Evolutionary conservation across 2,888 invertebrate species (phyloP).

Genomic region (Loripinus fragilis): DNA sequence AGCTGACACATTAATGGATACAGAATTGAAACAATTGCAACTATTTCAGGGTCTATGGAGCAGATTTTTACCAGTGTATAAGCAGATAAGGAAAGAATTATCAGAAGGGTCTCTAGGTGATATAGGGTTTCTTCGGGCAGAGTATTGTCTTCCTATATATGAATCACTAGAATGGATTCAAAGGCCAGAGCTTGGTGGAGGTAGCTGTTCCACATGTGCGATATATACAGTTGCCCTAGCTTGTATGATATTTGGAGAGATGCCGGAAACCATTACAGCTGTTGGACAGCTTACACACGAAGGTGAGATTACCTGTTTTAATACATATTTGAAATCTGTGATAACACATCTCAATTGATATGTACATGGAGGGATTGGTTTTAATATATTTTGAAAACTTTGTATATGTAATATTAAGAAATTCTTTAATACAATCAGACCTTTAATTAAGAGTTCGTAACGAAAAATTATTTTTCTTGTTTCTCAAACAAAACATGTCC

Average conservation of each 20-base stretch:
- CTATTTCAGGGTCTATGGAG: slow-evolving; percentile 92
- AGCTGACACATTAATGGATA: too few species aligned
- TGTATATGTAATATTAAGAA: too few species aligned
- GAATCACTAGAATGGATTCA: slow-evolving; percentile 86
- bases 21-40: too few species aligned
- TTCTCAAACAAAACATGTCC: too few species aligned
- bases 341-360: too few species aligned
- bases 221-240: slow-evolving; percentile 77
- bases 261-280: slow-evolving; percentile 88
- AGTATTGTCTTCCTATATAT: slow-evolving; percentile 88
- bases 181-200: slow-evolving; percentile 90
- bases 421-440: too few species aligned
- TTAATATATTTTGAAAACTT: too few species aligned
- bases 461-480: too few species aligned
- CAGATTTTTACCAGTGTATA: slow-evolving; percentile 91
- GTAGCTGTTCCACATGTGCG: slow-evolving; percentile 74
- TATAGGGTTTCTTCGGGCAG: slow-evolving; percentile 87
- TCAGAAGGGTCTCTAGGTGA: slow-evolving; percentile 91
- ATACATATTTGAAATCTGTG: too few species aligned
- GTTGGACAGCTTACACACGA: slow-evolving; percentile 88
- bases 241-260: slow-evolving; percentile 86
- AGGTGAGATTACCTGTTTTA: too few species aligned
- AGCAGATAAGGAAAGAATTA: slow-evolving; percentile 88
- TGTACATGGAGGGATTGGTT: too few species aligned
- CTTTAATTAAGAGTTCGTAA: too few species aligned